Base-by-base conservation (phyloP, 2,113 vertebrate species). In the Scartelaos histophorus region DNA sequence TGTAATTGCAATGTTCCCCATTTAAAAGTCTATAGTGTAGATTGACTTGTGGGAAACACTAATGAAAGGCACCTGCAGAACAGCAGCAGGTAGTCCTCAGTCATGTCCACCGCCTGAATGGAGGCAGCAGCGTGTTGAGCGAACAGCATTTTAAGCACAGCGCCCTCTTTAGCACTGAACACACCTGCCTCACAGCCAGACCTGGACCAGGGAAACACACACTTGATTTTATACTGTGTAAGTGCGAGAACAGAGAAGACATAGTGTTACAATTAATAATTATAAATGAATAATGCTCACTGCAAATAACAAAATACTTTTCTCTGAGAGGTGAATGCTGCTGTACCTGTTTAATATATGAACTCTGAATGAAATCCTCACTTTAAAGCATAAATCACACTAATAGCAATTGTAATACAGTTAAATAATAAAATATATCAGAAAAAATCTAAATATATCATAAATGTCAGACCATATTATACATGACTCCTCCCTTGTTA, bases 1-100 rank as follows among this genome's bases (percentile, higher is more conserved):
- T 38, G 38, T 11, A 43, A 43, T 9, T 43, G 38, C 9, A 10
- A 43, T 43, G 38, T 10, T 38, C 9, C 9, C 3, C 35, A 38
- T 38, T 10, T 10, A 43, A 43, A 43, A 43, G 10, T 9, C 10
- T 10, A 43, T 43, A 43, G 9, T 43, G 3, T 17, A 49, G 16
- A 49, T 1, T 49, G 47, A 16, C 5, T 49, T 49, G 16, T 16
- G 47, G 15, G 2, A 49, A 49, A 53, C 51, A 21, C 0, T 10
- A 0, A 38, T 21, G 34, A 6, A 25, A 43, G 2, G 3, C 87
- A 92, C 89, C 89, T 91, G 89, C 87, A 91, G 74, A 93, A 90
- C 43, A 94, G 82, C 73, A 93, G 72, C 58, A 93, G 90, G 54
- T 91, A 92, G 56, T 90, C 81, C 21, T 85, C 80, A 57, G 82